Evolutionary conservation across 2,797 vertebrate genomes (phyloP).

Genomic region (Dermochelys coriacea): DNA sequence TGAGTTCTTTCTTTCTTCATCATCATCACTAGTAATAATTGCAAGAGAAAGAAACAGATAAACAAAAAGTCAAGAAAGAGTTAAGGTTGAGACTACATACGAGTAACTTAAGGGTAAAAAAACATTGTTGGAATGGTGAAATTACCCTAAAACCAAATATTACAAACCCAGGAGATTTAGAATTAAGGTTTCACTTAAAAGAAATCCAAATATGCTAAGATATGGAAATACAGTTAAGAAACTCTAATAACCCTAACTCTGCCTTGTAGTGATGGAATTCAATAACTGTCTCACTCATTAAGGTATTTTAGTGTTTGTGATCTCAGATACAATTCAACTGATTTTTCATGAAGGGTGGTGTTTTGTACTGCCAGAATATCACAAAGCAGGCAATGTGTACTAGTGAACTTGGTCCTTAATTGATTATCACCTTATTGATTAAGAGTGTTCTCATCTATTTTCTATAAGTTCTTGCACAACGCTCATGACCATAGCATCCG

Average conservation of each 20-base stretch:
- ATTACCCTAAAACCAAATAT: background rate
- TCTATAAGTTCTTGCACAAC: background rate
- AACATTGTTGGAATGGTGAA: background rate
- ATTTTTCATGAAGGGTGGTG: background rate
- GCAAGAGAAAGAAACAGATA: background rate
- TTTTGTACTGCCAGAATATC: background rate
- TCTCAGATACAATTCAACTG: background rate
- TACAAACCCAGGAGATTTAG: background rate
- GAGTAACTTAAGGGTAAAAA: constrained; percentile 19
- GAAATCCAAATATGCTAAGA: background rate
- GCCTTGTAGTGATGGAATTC: background rate
- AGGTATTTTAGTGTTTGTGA: background rate
- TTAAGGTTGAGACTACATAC: constrained; percentile 38
- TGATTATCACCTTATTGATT: background rate
- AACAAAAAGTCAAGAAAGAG: background rate
- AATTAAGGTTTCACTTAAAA: background rate
- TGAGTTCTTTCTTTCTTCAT: background rate
- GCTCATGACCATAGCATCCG: background rate
- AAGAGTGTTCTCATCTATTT: background rate
- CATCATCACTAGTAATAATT: background rate
- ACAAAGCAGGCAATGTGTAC: background rate
- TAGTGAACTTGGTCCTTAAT: background rate
- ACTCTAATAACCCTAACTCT: background rate
- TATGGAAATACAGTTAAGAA: background rate
- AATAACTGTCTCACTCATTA: background rate